Base-by-base conservation (phyloP, 1,140 invertebrate species). In the Drosophila ficusphila region DNA sequence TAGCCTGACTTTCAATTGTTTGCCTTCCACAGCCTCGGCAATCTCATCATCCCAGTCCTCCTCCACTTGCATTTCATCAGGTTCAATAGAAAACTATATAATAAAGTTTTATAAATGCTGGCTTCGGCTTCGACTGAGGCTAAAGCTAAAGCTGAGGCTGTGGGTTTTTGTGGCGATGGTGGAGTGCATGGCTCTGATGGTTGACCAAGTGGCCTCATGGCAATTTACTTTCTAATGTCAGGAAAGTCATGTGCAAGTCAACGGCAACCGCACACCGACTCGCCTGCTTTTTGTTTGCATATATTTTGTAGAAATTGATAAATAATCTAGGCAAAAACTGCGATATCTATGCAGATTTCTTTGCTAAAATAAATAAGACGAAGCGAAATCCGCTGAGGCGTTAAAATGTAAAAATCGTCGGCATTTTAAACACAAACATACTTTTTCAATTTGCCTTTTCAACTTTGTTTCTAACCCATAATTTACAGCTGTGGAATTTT, bases 181-280 rank as follows among this genome's bases (percentile, higher is more conserved):
- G 61, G 67, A 51, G 61, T 76, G 54, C 52, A 72, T 18, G 39
- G 41, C 56, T 62, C 29, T 54, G 69, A 47, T 62, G 70, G 71
- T 88, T 88, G 83, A 88, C 82, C 82, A 88, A 88, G 74, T 88
- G 83, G 82, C 82, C 82, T 88, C 44, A 89, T 82, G 74, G 82
- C 83, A 88, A 88, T 88, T 88, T 88, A 88, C 82, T 88, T 88
- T 88, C 82, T 88, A 88, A 88, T 88, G 82, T 78, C 82, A 88
- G 46, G 70, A 86, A 88, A 86, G 81, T 86, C 81, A 86, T 86
- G 82, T 81, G 82, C 82, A 86, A 86, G 76, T 81, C 72, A 76
- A 86, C 72, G 27, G 23, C 68, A 58, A 31, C 38, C 46, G 19
- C 67, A 39, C 14, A 46, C 38, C 25, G 44, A 69, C 23, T 31